Evolutionary conservation across 2,797 vertebrate species (phyloP), one percentile per base, ranked within the genome.

Genomic region (Chaunax sp.): DNA sequence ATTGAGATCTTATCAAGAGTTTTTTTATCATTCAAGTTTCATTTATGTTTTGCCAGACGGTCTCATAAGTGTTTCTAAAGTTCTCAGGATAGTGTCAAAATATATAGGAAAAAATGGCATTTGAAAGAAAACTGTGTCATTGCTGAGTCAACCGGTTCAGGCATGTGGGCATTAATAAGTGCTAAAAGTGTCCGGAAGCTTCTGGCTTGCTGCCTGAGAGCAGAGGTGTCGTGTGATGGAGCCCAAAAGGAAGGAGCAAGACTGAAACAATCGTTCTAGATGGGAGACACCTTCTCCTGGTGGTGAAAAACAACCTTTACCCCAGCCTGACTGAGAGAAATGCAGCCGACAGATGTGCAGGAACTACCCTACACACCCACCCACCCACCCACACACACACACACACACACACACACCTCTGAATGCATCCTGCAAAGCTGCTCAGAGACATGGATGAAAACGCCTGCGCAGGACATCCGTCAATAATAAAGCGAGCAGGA

Each of bases 281-380:
- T 88, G 86, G 86, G 84, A 89, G 90, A 92, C 89, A 90, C 90
- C 87, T 88, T 90, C 88, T 85, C 78, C 63, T 89, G 80, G 66
- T 69, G 72, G 72, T 86, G 89, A 92, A 95, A 94, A 95, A 94
- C 92, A 93, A 93, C 79, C 72, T 62, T 50, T 54, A 33, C 78
- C 63, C 77, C 67, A 23, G 77, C 76, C 75, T 20, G 26, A 72
- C 59, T 45, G 75, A 88, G 77, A 91, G 87, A 91, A 91, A 93
- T 87, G 87, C 74, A 90, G 82, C 58, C 54, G 78, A 90, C 94
- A 94, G 94, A 94, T 95, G 94, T 94, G 88, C 91, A 92, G 92
- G 93, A 94, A 92, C 92, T 89, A 45, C 71, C 74, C 69, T 77
- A 43, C 71, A 75, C 65, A 26, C 38, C 58, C 74, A 71, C 77